A percentile compares a stretch with the other conserved stretches of the same genome.
Evolutionary conservation across 2,113 vertebrate genomes (phyloP).

Genomic region (Hippocampus barbouri): DNA sequence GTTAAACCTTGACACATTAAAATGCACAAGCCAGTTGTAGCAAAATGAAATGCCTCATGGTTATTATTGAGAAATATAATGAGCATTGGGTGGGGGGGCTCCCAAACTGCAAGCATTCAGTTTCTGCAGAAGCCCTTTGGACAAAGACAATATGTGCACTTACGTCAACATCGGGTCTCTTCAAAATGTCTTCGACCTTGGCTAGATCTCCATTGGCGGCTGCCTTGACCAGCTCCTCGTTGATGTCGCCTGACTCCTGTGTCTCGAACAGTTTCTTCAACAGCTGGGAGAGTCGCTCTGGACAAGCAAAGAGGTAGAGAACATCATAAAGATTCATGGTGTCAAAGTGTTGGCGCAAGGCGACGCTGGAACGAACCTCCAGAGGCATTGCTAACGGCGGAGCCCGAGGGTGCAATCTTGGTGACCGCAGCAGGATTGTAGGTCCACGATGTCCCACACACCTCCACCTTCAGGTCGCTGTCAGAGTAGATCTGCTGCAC

Average conservation of each 20-base stretch:
- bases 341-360: constrained; percentile 3
- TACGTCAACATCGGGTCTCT: constrained; percentile 95
- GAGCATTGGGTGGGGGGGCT: not conserved
- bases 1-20: not conserved
- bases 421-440: constrained; percentile 98
- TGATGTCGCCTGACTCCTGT: constrained; percentile 97
- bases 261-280: constrained; percentile 99
- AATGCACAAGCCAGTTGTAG: constrained; percentile 5
- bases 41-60: not conserved
- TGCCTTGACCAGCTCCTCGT: constrained; percentile 97
- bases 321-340: constrained; percentile 9
- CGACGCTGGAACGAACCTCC: constrained; percentile 78
- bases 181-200: constrained; percentile 97
- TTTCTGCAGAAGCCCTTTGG: not conserved
- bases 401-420: constrained; percentile 93
- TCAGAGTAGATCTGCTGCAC: constrained; percentile 99
- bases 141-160: constrained; percentile 31
- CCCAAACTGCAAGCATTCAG: not conserved
- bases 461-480: constrained; percentile 98
- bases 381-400: constrained; percentile 94
- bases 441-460: constrained; percentile 98
- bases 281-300: constrained; percentile 94
- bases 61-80: constrained; percentile 4
- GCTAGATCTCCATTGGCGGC: constrained; percentile 96
- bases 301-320: constrained; percentile 8